Evolutionary conservation across 53 echinoderm and acorn worm species (phyloP).

Genomic region (Echinarachnius parma): DNA sequence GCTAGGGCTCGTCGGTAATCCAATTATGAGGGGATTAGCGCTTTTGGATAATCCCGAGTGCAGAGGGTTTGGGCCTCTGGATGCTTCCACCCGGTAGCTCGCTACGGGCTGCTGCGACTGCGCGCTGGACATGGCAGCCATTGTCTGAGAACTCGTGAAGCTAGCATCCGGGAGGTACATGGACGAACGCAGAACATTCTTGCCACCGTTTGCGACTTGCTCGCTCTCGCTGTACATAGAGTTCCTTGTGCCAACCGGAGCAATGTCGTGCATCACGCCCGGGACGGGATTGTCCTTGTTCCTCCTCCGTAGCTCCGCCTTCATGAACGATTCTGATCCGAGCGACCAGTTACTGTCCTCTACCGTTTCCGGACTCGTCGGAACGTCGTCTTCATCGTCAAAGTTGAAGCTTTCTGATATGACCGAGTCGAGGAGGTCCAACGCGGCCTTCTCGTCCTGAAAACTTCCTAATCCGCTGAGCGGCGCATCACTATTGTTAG

Average conservation of each 20-base stretch:
- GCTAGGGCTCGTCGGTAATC: not conserved
- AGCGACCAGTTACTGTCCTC: conserved; percentile 60
- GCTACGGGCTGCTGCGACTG: not conserved
- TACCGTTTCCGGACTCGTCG: not conserved
- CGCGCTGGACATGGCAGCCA: conserved; percentile 9
- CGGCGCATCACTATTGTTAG: no score
- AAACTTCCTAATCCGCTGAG: no score
- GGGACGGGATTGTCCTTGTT: conserved; percentile 47
- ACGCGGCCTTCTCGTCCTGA: conserved; percentile 70
- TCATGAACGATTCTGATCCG: conserved; percentile 27
- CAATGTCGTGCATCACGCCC: conserved; percentile 48
- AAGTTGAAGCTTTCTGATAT: conserved; percentile 76
- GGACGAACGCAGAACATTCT: conserved; percentile 19
- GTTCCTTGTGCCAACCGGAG: not conserved
- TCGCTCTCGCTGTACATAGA: not conserved
- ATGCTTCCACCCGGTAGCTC: conserved; percentile 19
- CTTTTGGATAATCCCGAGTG: no score
- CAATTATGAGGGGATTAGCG: no score
- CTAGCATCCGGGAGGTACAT: conserved; percentile 43
- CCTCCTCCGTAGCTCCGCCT: conserved; percentile 2
- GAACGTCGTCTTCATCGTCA: conserved; percentile 47
- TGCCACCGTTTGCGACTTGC: not conserved
- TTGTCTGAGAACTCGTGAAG: conserved; percentile 28
- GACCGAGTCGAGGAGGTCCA: conserved; percentile 91
- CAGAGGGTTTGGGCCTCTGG: not conserved